phyloP scores from a whole-genome alignment of 1,140 invertebrate genomes.

The Penaeus chinensis region DNA sequence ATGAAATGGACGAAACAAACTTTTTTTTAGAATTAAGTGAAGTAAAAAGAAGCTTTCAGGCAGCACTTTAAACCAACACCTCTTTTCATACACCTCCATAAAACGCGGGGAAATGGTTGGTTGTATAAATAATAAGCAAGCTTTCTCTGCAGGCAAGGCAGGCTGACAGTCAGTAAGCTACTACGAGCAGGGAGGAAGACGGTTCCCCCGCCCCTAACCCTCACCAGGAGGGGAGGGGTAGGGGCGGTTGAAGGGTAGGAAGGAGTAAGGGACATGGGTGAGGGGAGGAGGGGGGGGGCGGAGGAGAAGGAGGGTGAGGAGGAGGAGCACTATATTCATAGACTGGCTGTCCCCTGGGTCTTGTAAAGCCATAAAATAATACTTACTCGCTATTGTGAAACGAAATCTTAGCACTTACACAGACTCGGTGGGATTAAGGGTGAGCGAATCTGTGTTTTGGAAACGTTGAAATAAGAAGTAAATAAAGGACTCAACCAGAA shows the following conservation, averaged over 20 bases:
- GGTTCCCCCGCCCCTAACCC: too few species aligned
- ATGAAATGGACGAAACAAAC: too few species aligned
- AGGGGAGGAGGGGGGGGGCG: neutral
- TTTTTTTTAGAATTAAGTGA: too few species aligned
- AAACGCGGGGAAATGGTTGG: too few species aligned
- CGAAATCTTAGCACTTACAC: slow-evolving; percentile 21
- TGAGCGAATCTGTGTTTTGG: neutral
- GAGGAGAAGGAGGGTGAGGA: neutral
- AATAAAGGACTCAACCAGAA: slow-evolving; percentile 22
- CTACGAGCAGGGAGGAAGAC: too few species aligned
- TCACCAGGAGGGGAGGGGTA: slow-evolving; percentile 23
- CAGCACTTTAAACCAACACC: too few species aligned
- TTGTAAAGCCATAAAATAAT: slow-evolving; percentile 45
- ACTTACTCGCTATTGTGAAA: slow-evolving; percentile 46
- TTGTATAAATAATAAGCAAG: too few species aligned
- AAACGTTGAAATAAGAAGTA: slow-evolving; percentile 10
- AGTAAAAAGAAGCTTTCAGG: too few species aligned
- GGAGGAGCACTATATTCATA: slow-evolving; percentile 39
- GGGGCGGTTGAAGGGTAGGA: slow-evolving; percentile 10
- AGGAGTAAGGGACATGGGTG: neutral
- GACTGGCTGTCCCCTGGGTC: slow-evolving; percentile 28
- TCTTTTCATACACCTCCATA: too few species aligned
- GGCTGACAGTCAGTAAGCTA: too few species aligned
- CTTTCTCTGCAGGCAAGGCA: too few species aligned
- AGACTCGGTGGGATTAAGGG: neutral